Base-by-base conservation (phyloP, 2,113 vertebrate species). In the Phasianus colchicus region DNA sequence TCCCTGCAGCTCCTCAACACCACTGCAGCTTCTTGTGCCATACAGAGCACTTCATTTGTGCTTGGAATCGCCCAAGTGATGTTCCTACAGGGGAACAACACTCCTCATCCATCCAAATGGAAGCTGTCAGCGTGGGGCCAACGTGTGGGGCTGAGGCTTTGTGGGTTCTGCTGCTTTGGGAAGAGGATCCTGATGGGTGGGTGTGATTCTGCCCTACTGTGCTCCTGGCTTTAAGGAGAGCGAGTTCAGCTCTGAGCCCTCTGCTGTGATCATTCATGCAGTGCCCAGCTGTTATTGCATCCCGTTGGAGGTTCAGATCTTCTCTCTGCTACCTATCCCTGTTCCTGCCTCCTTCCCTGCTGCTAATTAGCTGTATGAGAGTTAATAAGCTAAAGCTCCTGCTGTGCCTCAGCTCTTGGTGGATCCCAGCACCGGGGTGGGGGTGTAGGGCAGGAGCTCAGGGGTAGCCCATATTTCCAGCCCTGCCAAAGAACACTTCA, bases 301-400 rank as follows among this genome's bases (percentile, higher is more conserved):
- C 65, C 78, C 27, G 7, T 0, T 18, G 78, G 90, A 22, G 73
- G 15, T 5, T 2, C 3, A 52, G 3, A 12, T 74, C 43, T 6
- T 24, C 0, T 5, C 40, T 11, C 57, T 52, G 9, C 20, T 1
- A 5, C 80, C 13, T 12, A 0, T 16, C 70, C 50, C 18, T 29
- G 18, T 22, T 67, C 64, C 2, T 2, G 12, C 48, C 2, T 4
- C 82, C 73, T 71, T 75, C 5, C 77, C 66, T 0, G 1, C 30
- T 30, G 48, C 25, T 64, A 1, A 0, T 2, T 4, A 47, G 11
- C 9, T 0, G 0, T 19, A 2, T 30, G 5, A 13, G 15, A 36
- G 0, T 0, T 17, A n/a, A 6, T 0, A 1, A 75, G 87, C 58
- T 79, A 18, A 2, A 16, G 4, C 4, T 34, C 70, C 14, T 11